Conservation (phyloP, 1,140 invertebrate genomes). For the Reticulitermes speratus region DNA sequence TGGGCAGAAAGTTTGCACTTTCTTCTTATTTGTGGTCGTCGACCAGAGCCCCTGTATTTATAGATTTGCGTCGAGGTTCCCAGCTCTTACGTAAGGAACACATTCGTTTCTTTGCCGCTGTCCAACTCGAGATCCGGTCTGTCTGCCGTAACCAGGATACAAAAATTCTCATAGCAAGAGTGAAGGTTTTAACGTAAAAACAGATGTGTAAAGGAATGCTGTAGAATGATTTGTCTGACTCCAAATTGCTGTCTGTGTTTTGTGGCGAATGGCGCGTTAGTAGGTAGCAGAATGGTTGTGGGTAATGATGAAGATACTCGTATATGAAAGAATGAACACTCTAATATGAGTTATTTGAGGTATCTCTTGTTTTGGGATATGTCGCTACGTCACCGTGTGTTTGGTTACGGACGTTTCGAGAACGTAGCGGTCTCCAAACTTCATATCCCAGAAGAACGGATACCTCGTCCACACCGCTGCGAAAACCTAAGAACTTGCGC, state of each 20-base stretch:
- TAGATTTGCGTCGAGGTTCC: not conserved
- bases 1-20: not conserved
- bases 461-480: too few species aligned
- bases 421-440: too few species aligned
- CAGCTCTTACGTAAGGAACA: not conserved
- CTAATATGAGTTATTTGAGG: too few species aligned
- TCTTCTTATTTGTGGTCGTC: not conserved
- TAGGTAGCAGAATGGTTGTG: not conserved
- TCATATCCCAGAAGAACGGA: too few species aligned
- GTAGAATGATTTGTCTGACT: not conserved
- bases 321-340: too few species aligned
- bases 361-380: too few species aligned
- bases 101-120: not conserved
- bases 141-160: not conserved
- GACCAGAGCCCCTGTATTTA: not conserved
- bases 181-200: not conserved
- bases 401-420: too few species aligned
- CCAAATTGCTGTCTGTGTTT: not conserved
- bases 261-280: not conserved
- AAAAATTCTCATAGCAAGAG: not conserved
- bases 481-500: too few species aligned
- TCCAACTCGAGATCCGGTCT: not conserved
- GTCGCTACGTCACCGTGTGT: too few species aligned
- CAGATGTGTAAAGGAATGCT: not conserved
- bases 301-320: too few species aligned